phyloP scores from a whole-genome alignment of 2,113 vertebrate species.

The Zosterops borbonicus region DNA sequence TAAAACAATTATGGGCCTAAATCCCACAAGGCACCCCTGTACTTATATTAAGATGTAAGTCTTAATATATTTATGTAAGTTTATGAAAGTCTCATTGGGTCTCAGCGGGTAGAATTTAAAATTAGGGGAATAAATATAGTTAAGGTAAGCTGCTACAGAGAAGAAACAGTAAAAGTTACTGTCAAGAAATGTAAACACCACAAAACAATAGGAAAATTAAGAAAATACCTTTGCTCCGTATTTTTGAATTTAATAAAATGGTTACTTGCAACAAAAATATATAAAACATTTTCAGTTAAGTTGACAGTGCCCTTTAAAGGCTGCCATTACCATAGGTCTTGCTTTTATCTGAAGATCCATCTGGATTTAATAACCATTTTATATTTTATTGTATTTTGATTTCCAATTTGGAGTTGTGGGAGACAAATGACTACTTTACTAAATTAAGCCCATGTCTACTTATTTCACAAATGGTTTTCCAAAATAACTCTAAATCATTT shows the following conservation, averaged over 20 bases:
- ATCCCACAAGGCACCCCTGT: background rate
- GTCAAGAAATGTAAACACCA: background rate
- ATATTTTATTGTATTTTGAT: conserved; percentile 47
- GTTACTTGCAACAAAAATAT: background rate
- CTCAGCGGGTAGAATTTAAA: background rate
- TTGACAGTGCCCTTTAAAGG: background rate
- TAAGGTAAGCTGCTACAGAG: background rate
- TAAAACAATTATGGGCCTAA: background rate
- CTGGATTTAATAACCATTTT: conserved; percentile 64
- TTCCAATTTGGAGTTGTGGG: conserved; percentile 17
- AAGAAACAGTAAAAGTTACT: background rate
- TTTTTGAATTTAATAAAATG: background rate
- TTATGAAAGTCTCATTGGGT: background rate
- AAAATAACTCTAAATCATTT: background rate
- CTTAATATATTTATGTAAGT: background rate
- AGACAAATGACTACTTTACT: conserved; percentile 33
- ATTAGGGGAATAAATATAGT: background rate
- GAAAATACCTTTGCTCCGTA: background rate
- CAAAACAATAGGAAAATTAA: background rate
- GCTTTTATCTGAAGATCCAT: conserved; percentile 44
- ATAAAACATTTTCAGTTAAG: background rate
- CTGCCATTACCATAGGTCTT: background rate
- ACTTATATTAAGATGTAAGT: background rate
- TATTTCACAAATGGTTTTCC: conserved; percentile 3
- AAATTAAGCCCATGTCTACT: conserved; percentile 21